Evolutionary conservation across 2,888 invertebrate genomes (phyloP), one percentile per base, ranked within the genome.

Genomic region (Pyrrhosoma nymphula): DNA sequence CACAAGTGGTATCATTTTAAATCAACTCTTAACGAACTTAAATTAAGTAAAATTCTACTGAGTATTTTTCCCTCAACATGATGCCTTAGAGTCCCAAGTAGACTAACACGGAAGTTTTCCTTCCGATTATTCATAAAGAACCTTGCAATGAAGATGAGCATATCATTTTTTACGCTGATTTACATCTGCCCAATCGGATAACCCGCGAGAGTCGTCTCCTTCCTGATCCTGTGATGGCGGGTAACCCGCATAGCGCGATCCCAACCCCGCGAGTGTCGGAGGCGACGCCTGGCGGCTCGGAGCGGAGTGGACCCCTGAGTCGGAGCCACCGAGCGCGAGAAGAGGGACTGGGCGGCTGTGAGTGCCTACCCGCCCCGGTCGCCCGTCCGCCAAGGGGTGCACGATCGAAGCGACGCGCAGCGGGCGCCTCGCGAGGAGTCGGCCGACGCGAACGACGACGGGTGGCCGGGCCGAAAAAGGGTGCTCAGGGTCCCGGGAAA

Each of bases 321-420:
- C 69, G 16, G 47, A 0, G 14, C 35, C 30, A 69, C 4, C 39
- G 63, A 56, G 35, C 63, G 93, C 63, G 39, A 47, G 47, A 8
- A 8, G 8, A 47, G 47, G 39, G 93, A 26, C 47, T 35, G 47
- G 63, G 90, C 16, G 90, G n/a, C 60, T 35, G 39, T 39, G 60
- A 93, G 56, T 1, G 35, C 82, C 69, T 69, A 2, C 20, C 60
- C 10, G 16, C 20, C 6, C 56, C 56, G 56, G 30, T 75, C 82
- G 82, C 82, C 16, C 30, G 30, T 6, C 6, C 69, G 69, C 23
- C 10, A n/a, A 82, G 82, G 35, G 82, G 35, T 35, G 26, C 23
- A 16, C 93, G 93, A 93, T 93, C 93, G 93, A 39, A 63, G 93
- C 93, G 93, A 93, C 93, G 93, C 93, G n/a, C 69, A 63, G 93